Evolutionary conservation across 2,888 invertebrate species (phyloP).

Genomic region (Lasioglossum calceatum): DNA sequence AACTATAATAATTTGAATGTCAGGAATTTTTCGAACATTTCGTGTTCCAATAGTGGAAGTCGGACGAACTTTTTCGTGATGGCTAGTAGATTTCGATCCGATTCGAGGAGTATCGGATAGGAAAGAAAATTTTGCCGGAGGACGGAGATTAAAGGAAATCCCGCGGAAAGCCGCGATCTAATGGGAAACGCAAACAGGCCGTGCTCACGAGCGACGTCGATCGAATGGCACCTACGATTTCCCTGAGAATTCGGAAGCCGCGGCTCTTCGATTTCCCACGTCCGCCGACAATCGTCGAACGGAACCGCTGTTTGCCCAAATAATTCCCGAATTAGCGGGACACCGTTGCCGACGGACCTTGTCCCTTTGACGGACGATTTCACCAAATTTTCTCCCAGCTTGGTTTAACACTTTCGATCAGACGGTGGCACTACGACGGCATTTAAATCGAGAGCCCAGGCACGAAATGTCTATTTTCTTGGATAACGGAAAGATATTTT

Average conservation of each 20-base stretch:
- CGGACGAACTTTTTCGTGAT: not conserved
- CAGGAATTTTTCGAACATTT: not conserved
- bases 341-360: constrained; percentile 61
- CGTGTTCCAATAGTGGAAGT: not conserved
- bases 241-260: constrained; percentile 60
- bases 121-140: not conserved
- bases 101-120: not conserved
- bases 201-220: constrained; percentile 16
- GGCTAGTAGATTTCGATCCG: not conserved
- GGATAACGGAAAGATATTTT: too few species aligned
- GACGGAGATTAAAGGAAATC: constrained; percentile 54
- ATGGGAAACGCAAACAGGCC: constrained; percentile 56
- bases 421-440: not conserved
- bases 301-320: constrained; percentile 73
- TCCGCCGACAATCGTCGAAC: constrained; percentile 69
- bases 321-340: constrained; percentile 77
- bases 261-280: constrained; percentile 71
- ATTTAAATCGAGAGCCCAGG: not conserved
- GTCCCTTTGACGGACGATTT: constrained; percentile 40
- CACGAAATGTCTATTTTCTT: not conserved
- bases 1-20: not conserved
- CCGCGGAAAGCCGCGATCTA: constrained; percentile 41
- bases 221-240: constrained; percentile 46
- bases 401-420: not conserved
- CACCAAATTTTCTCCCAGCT: constrained; percentile 24